phyloP scores from a whole-genome alignment of 2,888 invertebrate genomes.

The Odontothrips loti region DNA sequence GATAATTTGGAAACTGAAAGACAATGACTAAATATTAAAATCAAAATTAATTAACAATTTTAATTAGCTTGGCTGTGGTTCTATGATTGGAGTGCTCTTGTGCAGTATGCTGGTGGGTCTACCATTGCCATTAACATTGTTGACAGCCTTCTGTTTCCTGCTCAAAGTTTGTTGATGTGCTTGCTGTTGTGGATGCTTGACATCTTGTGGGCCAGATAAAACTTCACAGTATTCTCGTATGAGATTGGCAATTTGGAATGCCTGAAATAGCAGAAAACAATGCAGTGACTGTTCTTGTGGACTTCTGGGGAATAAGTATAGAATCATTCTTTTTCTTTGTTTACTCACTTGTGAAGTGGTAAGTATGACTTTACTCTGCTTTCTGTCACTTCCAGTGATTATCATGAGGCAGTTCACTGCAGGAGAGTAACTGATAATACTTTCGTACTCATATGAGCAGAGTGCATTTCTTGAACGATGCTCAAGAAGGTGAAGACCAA shows the following conservation, averaged over 20 bases:
- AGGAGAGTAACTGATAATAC: conserved; percentile 85
- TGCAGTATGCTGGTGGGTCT: conserved; percentile 54
- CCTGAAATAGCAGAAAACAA: conserved; percentile 53
- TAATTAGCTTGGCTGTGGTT: conserved; percentile 45
- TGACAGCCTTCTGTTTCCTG: conserved; percentile 40
- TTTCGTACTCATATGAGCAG: conserved; percentile 86
- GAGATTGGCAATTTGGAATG: conserved; percentile 87
- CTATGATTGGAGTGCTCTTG: conserved; percentile 55
- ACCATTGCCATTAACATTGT: conserved; percentile 37
- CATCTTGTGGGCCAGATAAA: conserved; percentile 49
- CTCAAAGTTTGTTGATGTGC: conserved; percentile 39
- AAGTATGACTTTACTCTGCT: conserved; percentile 90
- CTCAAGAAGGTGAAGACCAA: conserved; percentile 83
- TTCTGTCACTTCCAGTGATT: conserved; percentile 82
- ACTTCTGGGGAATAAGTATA: not conserved
- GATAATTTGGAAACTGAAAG: not conserved
- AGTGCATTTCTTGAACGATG: conserved; percentile 82
- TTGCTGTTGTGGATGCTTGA: conserved; percentile 44
- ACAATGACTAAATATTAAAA: not conserved
- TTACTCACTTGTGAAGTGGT: conserved; percentile 73
- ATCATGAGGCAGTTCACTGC: conserved; percentile 90
- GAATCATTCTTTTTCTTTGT: not conserved
- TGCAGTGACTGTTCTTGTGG: not conserved
- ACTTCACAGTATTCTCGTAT: conserved; percentile 84
- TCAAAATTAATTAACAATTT: conserved; percentile 5